phyloP scores from a whole-genome alignment of 2,888 invertebrate species.

The Coleophora deauratella region DNA sequence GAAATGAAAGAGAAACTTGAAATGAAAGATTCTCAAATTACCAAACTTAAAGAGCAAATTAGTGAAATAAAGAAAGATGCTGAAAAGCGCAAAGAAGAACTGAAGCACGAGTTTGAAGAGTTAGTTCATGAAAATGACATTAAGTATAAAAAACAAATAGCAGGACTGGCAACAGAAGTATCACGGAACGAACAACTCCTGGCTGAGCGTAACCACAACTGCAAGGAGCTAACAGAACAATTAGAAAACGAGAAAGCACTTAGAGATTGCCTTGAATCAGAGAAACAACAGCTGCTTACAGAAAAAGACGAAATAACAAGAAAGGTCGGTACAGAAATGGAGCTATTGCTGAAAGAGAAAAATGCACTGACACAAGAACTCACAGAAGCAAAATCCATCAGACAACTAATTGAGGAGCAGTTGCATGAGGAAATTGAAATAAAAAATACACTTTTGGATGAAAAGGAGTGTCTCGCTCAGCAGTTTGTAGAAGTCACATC shows the following conservation, averaged over 20 bases:
- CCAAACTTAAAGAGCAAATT: neutral
- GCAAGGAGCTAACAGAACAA: constrained; percentile 10
- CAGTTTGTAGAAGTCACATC: constrained; percentile 33
- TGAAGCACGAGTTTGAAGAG: constrained; percentile 1
- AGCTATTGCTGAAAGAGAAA: neutral
- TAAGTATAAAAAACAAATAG: constrained; percentile 2
- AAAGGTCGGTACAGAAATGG: neutral
- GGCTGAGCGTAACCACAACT: constrained; percentile 2
- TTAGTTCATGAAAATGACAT: constrained; percentile 1
- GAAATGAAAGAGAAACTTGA: constrained; percentile 23
- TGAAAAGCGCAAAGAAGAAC: constrained; percentile 15
- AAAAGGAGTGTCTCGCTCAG: constrained; percentile 33
- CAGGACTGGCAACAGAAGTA: neutral
- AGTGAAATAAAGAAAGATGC: constrained; percentile 14
- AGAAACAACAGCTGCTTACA: constrained; percentile 13
- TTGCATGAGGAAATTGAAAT: constrained; percentile 11
- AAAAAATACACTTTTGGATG: constrained; percentile 15
- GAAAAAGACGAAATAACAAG: neutral
- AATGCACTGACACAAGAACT: neutral
- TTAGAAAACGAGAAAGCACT: constrained; percentile 16
- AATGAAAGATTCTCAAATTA: constrained; percentile 19
- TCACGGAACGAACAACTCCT: constrained; percentile 14
- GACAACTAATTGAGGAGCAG: constrained; percentile 18
- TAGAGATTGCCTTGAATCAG: constrained; percentile 19
- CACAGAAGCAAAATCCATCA: neutral